A percentile compares a stretch with the other conserved stretches of the same genome.
These are phyloP conservation scores for Drosophila ambigua DNA, from an alignment of 1,140 invertebrate species.

Conservation along the genomic window DNA sequence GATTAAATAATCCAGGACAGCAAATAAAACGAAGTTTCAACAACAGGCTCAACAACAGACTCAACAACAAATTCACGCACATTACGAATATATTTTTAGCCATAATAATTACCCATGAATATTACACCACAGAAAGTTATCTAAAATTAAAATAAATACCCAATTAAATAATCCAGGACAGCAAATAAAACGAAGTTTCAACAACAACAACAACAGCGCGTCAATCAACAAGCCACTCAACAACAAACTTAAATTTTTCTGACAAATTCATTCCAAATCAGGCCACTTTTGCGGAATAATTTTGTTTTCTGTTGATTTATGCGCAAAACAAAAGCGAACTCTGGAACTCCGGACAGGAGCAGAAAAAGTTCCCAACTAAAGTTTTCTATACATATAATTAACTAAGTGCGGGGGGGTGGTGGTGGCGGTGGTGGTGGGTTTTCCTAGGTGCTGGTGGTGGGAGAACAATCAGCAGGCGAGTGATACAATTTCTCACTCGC, in stretches of 20 bases:
- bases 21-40: too few relatives aligned
- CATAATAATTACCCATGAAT: too few relatives aligned
- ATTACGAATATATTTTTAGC: too few relatives aligned
- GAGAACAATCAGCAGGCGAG: conserved; percentile 28
- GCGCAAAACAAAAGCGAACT: neutral
- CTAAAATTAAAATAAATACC: too few relatives aligned
- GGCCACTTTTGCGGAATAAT: conserved; percentile 20
- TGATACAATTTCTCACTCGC: conserved; percentile 48
- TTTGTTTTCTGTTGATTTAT: conserved; percentile 16
- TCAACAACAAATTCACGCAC: too few relatives aligned
- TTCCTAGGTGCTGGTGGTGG: neutral
- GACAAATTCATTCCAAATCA: conserved; percentile 11
- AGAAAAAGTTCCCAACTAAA: conserved; percentile 26
- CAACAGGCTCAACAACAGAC: too few relatives aligned
- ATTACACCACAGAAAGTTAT: too few relatives aligned
- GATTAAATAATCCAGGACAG: too few relatives aligned
- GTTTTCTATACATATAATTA: conserved; percentile 42
- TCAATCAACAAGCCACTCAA: conserved; percentile 23
- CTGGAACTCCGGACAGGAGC: neutral
- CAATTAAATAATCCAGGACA: too few relatives aligned
- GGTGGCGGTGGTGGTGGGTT: conserved; percentile 4
- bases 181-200: too few relatives aligned
- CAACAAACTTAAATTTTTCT: conserved; percentile 1
- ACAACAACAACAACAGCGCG: too few relatives aligned
- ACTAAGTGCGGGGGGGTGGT: conserved; percentile 13